A percentile compares a stretch with the other conserved stretches of the same genome.
phyloP scores from a whole-genome alignment of 2,888 invertebrate genomes.

The Bellardia bayeri region DNA sequence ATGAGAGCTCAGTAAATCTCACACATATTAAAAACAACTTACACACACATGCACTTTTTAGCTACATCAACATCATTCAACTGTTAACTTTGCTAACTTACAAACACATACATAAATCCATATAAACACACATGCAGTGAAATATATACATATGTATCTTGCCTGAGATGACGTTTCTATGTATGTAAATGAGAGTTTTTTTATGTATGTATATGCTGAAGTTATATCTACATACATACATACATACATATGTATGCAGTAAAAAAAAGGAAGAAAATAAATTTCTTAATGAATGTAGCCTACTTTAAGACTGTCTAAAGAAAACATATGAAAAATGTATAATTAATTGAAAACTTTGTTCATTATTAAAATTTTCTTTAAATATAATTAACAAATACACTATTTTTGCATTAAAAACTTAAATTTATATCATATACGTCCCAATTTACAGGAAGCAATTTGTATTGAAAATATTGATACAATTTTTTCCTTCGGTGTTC shows the following conservation, averaged over 20 bases:
- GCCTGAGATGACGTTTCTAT: neutral
- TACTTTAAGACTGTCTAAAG: slow-evolving; percentile 4
- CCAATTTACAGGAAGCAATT: too few species aligned
- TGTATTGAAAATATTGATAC: too few species aligned
- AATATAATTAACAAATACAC: too few species aligned
- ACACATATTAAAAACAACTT: neutral
- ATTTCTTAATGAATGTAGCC: neutral
- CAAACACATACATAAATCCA: neutral
- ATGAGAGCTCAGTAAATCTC: slow-evolving; percentile 1
- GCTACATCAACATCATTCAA: neutral
- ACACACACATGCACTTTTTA: neutral
- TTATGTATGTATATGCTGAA: too few species aligned
- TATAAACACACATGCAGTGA: neutral
- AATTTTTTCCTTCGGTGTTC: too few species aligned
- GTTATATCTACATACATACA: too few species aligned
- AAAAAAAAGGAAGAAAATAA: neutral
- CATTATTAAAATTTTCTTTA: too few species aligned
- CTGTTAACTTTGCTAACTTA: neutral
- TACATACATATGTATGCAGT: too few species aligned
- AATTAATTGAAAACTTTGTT: too few species aligned
- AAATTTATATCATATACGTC: too few species aligned
- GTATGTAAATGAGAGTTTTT: neutral
- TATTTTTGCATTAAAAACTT: too few species aligned
- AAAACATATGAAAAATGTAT: too few species aligned
- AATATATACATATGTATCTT: neutral